phyloP scores from a whole-genome alignment of 1,140 invertebrate genomes.

The Epicauta chinensis region DNA sequence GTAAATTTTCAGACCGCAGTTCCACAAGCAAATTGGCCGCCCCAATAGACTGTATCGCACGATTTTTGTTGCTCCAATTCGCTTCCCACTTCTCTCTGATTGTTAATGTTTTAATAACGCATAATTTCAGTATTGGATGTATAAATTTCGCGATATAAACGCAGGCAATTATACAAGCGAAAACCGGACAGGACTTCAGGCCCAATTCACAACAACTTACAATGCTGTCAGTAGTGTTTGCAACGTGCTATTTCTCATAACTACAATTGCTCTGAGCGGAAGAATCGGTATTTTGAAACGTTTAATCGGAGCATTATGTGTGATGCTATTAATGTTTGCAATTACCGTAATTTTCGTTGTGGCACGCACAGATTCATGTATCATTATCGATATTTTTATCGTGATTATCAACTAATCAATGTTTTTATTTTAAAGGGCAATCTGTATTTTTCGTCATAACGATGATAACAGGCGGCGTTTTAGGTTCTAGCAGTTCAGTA shows the following conservation, averaged over 20 bases:
- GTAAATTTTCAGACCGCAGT: too few species aligned
- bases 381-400: too few species aligned
- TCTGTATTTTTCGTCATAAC: background rate
- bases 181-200: conserved; percentile 1
- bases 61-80: too few species aligned
- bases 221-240: background rate
- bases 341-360: background rate
- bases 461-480: background rate
- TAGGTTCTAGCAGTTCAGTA: background rate
- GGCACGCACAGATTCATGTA: background rate
- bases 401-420: too few species aligned
- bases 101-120: too few species aligned
- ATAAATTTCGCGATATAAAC: conserved; percentile 3
- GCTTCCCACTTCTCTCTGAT: too few species aligned
- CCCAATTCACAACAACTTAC: background rate
- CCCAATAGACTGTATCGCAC: too few species aligned
- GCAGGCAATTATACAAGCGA: background rate
- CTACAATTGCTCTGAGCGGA: background rate
- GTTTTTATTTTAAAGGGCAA: conserved; percentile 6
- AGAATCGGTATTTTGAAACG: background rate
- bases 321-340: background rate
- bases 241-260: conserved; percentile 2
- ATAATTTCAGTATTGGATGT: conserved; percentile 8
- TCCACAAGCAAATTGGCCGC: too few species aligned
- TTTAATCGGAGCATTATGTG: background rate